These are phyloP conservation scores for Melipona beecheii DNA, from an alignment of 2,888 invertebrate genomes.

Conservation along the genomic window DNA sequence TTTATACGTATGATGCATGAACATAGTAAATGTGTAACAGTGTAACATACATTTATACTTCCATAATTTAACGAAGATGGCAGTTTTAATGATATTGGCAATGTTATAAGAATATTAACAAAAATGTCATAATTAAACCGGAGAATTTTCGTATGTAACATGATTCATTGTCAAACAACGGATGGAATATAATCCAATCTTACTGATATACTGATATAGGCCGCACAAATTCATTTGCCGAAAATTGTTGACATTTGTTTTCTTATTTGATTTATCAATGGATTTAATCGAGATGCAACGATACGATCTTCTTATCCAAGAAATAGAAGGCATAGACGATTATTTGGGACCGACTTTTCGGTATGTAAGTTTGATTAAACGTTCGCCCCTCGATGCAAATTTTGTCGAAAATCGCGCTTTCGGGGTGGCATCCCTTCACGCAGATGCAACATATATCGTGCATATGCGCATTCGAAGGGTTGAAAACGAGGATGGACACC, in stretches of 20 bases:
- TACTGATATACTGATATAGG: background rate
- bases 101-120: constrained; percentile 21
- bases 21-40: background rate
- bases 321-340: constrained; percentile 96
- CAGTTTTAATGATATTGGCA: constrained; percentile 33
- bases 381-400: background rate
- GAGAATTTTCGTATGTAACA: background rate
- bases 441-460: constrained; percentile 71
- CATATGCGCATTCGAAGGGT: constrained; percentile 79
- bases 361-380: constrained; percentile 80
- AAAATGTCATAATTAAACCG: constrained; percentile 8
- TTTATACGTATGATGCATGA: background rate
- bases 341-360: constrained; percentile 97
- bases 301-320: constrained; percentile 88
- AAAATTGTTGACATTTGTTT: constrained; percentile 23
- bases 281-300: constrained; percentile 80
- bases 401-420: constrained; percentile 73
- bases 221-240: background rate
- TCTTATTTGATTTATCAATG: background rate
- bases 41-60: background rate
- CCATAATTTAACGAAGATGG: constrained; percentile 44
- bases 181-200: constrained; percentile 31
- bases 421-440: constrained; percentile 71
- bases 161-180: constrained; percentile 22
- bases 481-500: constrained; percentile 64